Conservation (phyloP, 2,888 invertebrate species). For the Sipha maydis region DNA sequence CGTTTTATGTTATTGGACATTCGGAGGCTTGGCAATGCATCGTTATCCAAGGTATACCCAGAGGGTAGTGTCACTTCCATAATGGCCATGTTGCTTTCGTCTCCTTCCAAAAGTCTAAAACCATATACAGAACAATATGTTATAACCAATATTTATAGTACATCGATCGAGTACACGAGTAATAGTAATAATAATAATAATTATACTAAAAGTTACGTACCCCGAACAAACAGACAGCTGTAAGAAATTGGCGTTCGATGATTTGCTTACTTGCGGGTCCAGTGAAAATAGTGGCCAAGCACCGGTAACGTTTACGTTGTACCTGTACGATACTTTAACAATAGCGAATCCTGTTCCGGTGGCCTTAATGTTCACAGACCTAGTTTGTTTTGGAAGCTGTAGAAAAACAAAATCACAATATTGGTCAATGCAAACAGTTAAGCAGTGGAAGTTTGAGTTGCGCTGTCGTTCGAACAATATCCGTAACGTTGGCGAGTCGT, state of each 20-base stretch:
- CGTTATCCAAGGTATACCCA: constrained; percentile 86
- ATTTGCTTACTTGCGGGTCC: constrained; percentile 86
- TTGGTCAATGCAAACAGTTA: no score
- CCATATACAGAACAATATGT: neutral
- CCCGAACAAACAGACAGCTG: constrained; percentile 85
- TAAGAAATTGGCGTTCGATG: constrained; percentile 79
- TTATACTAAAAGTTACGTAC: constrained; percentile 65
- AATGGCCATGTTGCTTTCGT: constrained; percentile 87
- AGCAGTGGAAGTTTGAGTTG: no score
- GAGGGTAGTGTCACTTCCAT: constrained; percentile 90
- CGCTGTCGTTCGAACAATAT: neutral
- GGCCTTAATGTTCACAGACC: constrained; percentile 78
- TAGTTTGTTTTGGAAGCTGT: constrained; percentile 71
- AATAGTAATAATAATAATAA: neutral
- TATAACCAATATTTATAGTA: neutral
- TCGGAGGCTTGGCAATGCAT: constrained; percentile 76
- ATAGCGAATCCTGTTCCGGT: constrained; percentile 83
- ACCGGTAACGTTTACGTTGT: constrained; percentile 86
- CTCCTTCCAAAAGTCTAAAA: constrained; percentile 74
- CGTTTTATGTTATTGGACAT: constrained; percentile 73
- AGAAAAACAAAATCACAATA: neutral
- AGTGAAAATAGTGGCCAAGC: constrained; percentile 87
- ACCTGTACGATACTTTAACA: constrained; percentile 81
- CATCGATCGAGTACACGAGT: neutral
- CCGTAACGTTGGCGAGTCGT: neutral